A percentile compares a stretch with the other conserved stretches of the same genome.
These are phyloP conservation scores for Leptothorax acervorum DNA, from an alignment of 2,888 invertebrate genomes.

Conservation along the genomic window DNA sequence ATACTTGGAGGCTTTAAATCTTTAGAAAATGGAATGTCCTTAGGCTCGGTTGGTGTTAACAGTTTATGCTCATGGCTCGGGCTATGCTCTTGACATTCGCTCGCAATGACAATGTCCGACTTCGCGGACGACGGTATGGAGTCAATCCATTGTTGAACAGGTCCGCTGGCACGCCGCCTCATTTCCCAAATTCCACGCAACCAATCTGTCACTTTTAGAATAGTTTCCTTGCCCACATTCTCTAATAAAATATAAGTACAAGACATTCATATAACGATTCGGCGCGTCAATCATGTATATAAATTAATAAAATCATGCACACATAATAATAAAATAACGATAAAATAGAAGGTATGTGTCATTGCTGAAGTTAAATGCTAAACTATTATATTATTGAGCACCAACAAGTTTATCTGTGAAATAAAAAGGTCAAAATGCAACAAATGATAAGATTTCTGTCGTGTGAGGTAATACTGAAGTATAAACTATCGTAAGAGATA, in stretches of 20 bases:
- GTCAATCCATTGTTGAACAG: constrained; percentile 92
- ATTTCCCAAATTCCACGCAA: constrained; percentile 86
- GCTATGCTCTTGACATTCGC: constrained; percentile 56
- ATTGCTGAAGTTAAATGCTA: neutral
- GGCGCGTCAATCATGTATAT: neutral
- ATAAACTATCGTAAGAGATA: neutral
- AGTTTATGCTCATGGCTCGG: constrained; percentile 19
- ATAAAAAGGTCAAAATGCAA: neutral
- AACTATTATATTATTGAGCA: neutral
- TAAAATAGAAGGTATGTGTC: too few relatives aligned
- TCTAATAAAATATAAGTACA: constrained; percentile 73
- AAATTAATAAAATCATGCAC: constrained; percentile 5
- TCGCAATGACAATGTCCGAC: constrained; percentile 64
- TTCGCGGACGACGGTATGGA: constrained; percentile 87
- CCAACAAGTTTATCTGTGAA: neutral
- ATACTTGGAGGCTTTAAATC: constrained; percentile 76
- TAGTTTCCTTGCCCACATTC: constrained; percentile 81
- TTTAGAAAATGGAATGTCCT: constrained; percentile 67
- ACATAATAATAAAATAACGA: neutral
- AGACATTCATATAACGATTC: neutral
- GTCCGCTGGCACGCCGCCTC: constrained; percentile 88
- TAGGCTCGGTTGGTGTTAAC: constrained; percentile 66
- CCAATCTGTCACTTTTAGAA: constrained; percentile 83
- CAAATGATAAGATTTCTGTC: neutral
- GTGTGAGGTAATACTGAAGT: neutral